These are phyloP conservation scores for Saccopteryx bilineata DNA, from an alignment of 2,113 vertebrate genomes.

Conservation along the genomic window DNA sequence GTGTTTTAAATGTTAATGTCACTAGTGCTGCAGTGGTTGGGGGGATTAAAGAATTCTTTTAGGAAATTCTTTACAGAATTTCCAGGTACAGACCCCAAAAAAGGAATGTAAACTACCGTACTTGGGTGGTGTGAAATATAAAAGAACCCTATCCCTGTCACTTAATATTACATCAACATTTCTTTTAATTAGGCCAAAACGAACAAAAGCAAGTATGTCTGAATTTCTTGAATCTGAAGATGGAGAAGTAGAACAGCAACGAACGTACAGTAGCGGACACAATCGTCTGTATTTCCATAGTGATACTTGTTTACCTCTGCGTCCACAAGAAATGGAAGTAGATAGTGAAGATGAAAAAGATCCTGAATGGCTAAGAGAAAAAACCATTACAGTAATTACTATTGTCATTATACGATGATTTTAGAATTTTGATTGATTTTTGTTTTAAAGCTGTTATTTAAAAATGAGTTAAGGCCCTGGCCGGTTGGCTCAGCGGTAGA, in stretches of 20 bases:
- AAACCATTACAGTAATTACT: constrained; percentile 95
- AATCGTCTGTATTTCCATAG: constrained; percentile 99
- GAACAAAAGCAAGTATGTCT: constrained; percentile 97
- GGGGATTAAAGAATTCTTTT: not conserved
- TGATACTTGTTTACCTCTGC: constrained; percentile 97
- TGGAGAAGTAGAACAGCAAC: constrained; percentile 97
- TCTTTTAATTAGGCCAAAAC: constrained; percentile 92
- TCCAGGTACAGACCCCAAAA: not conserved
- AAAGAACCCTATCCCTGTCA: not conserved
- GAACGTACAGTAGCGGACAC: constrained; percentile 98
- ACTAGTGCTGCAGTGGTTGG: not conserved
- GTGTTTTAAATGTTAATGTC: constrained; percentile 15
- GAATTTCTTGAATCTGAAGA: constrained; percentile 99
- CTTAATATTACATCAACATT: constrained; percentile 10
- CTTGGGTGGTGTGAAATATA: not conserved
- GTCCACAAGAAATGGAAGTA: constrained; percentile 98
- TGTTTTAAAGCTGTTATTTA: constrained; percentile 4
- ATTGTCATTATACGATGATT: not conserved
- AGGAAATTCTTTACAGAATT: too few species aligned
- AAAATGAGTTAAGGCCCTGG: too few species aligned
- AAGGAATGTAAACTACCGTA: not conserved
- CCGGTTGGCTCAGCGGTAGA: too few species aligned
- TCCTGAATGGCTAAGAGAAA: constrained; percentile 98
- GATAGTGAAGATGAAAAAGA: constrained; percentile 99
- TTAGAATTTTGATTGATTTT: not conserved